Conservation (phyloP, 2,113 vertebrate genomes). For the Amia ocellicauda region DNA sequence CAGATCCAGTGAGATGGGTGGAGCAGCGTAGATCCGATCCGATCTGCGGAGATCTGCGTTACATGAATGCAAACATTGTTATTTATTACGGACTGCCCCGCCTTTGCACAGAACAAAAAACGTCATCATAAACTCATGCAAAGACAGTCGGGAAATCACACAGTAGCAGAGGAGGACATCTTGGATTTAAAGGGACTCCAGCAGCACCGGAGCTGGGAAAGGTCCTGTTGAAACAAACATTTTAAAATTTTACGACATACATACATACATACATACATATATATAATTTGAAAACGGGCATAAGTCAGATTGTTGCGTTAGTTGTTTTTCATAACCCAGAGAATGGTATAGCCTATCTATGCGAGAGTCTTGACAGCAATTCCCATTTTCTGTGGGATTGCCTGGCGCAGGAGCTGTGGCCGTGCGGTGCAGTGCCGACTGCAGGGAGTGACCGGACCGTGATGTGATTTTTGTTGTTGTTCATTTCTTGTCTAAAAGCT, state of each 20-base stretch:
- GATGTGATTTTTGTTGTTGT: neutral
- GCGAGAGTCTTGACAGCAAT: no score
- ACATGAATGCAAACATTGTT: no score
- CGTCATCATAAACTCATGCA: conserved; percentile 20
- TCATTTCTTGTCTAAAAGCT: neutral
- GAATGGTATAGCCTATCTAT: no score
- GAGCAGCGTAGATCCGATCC: no score
- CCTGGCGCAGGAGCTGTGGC: neutral
- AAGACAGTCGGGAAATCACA: conserved; percentile 18
- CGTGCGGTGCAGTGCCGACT: neutral
- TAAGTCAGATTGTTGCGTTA: no score
- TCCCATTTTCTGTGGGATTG: neutral
- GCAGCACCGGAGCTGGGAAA: neutral
- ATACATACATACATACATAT: no score
- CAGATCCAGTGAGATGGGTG: no score
- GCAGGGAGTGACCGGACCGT: neutral
- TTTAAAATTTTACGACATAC: no score
- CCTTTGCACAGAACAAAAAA: neutral
- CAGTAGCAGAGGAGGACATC: conserved; percentile 5
- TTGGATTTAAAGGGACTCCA: conserved; percentile 32
- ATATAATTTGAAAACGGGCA: no score
- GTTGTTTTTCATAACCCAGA: no score
- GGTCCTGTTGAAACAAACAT: neutral
- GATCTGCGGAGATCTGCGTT: no score
- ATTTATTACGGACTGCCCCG: no score